Base-by-base conservation (phyloP, 1,140 invertebrate genomes). In the Micrasema minimum region DNA sequence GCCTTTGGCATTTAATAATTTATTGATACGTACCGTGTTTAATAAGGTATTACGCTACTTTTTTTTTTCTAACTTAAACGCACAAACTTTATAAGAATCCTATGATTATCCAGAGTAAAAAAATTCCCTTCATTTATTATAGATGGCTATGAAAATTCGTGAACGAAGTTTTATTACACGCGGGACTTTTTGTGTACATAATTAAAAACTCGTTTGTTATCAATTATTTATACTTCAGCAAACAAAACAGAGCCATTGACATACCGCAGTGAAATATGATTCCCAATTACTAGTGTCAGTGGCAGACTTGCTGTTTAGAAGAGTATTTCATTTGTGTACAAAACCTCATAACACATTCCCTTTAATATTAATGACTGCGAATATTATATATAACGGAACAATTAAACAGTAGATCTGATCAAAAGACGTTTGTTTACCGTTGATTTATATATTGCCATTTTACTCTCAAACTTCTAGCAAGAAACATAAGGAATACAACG, bases 281-380 rank as follows among this genome's bases (percentile, higher is more conserved):
- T 62, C 31, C 37, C 59, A 65, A 72, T 72, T 68, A 69, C 51
- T 23, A 14, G 46, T 55, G 66, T 72, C 71, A 72, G 38, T 31
- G 41, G 48, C 71, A 72, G 71, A 46, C 57, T 5, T 14, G 18
- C 57, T 22, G 41, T 37, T 20, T 37, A 50, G 51, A 62, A 64
- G 22, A 12, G 16, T 53, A 70, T 64, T 64, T 64, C 41, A 16
- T 35, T 50, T 6, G 12, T 38, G n/a, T 38, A 23, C 43, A 50
- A 50, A 16, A 20, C 31, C 16, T 46, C 61, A 50, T 12, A 48
- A 35, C 26, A 50, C 45, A 55, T 66, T 66, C 50, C 61, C 16
- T 51, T 51, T 48, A 66, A 50, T 68, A 72, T 72, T 67, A 72
- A 72, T 67, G 71, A 72, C 20, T 51, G 20, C 10, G 18, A 64